Evolutionary conservation across 2,888 invertebrate species (phyloP).

Genomic region (Odontothrips loti): DNA sequence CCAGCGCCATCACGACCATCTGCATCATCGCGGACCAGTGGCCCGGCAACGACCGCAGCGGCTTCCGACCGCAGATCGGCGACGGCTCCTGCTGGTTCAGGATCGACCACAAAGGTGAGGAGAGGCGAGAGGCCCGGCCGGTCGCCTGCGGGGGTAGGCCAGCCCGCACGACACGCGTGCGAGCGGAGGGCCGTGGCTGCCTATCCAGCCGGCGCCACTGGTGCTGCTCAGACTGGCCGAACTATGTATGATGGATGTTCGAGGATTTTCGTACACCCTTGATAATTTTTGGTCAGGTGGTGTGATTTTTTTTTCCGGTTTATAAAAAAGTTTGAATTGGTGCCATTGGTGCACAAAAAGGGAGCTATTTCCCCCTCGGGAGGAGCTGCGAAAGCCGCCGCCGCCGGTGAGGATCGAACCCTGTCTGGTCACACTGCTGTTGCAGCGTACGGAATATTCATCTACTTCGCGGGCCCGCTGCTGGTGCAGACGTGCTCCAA

Average conservation of each 20-base stretch:
- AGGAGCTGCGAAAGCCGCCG: too few species aligned
- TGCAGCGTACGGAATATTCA: slow-evolving; percentile 43
- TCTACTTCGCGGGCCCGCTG: slow-evolving; percentile 62
- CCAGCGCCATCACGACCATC: slow-evolving; percentile 54
- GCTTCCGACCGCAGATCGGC: slow-evolving; percentile 34
- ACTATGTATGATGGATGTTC: too few species aligned
- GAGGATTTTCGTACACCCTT: too few species aligned
- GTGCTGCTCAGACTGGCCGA: too few species aligned
- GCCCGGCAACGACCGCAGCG: slow-evolving; percentile 38
- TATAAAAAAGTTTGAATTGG: too few species aligned
- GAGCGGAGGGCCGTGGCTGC: too few species aligned
- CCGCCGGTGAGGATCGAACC: too few species aligned
- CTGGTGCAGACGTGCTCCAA: slow-evolving; percentile 56
- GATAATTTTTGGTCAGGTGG: not conserved
- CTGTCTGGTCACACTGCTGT: slow-evolving; percentile 37
- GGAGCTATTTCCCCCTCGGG: not conserved
- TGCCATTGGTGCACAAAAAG: not conserved
- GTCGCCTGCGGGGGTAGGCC: too few species aligned
- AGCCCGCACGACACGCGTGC: too few species aligned
- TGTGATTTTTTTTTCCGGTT: not conserved
- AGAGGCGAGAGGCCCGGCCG: too few species aligned
- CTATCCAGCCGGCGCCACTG: too few species aligned
- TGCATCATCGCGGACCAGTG: slow-evolving; percentile 56
- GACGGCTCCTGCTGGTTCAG: slow-evolving; percentile 43
- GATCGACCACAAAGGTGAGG: slow-evolving; percentile 55